Base-by-base conservation (phyloP, 2,888 invertebrate species). In the Diachrysia chrysitis region DNA sequence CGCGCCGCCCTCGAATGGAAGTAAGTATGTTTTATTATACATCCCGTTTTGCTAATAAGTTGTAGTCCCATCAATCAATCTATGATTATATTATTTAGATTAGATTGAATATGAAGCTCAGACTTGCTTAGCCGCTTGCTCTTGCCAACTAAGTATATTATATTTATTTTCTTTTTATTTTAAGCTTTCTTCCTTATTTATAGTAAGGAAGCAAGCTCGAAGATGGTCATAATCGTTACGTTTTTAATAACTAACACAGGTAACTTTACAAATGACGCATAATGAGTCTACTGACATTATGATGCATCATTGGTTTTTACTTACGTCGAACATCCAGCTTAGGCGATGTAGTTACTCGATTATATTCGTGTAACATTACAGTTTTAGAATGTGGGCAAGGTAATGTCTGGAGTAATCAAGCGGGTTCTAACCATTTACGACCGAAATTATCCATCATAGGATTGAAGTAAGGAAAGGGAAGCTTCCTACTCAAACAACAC, bases 291-390 rank as follows among this genome's bases (percentile, higher is more conserved):
- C 63, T 63, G 29, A 59, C 56, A 79, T 76, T 69, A n/a, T n/a
- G n/a, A 76, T 71, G 54, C 56, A 69, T 69, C 66, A 72, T 79
- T 78, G 72, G 60, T 72, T 80, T 72, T 77, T 75, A 75, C 69
- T 62, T 69, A 62, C 55, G 19, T 58, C 58, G 63, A 66, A 51
- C 60, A 64, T 53, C 68, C 64, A 54, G 51, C 57, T 58, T 21
- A 65, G 35, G 42, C 17, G 35, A 54, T 56, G 48, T 4, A 51
- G 54, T 46, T 51, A 61, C 54, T 42, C 21, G 56, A 46, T 32
- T 51, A 60, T 16, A 21, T 29, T 7, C 5, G 25, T 54, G 25
- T 32, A 56, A 17, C 32, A 12, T 23, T 17, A 23, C 14, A 16
- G 16, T n/a, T 12, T 55, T 14, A n/a, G 0, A 6, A 2, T 16